These are phyloP conservation scores for Aurelia aurita DNA, from an alignment of 30 jellyfish, hydroid and myxozoan genomes.

Conservation along the genomic window DNA sequence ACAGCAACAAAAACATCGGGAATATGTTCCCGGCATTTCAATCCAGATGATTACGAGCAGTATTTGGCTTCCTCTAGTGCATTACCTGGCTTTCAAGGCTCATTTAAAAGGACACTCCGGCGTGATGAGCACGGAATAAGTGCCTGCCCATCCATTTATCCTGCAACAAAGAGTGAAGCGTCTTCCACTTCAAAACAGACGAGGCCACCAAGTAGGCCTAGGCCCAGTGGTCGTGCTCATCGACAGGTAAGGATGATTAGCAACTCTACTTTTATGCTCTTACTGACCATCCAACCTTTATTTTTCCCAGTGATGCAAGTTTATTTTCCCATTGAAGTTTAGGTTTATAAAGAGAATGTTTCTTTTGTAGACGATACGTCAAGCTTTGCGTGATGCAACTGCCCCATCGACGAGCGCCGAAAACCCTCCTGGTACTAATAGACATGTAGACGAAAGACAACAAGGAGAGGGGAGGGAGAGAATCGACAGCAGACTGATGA, in stretches of 20 bases:
- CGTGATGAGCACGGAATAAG: constrained; percentile 33
- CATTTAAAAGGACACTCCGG: constrained; percentile 4
- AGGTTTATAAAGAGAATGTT: constrained; percentile 4
- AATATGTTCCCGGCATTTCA: background rate
- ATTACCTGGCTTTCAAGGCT: background rate
- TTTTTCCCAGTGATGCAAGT: background rate
- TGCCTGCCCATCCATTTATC: constrained; percentile 8
- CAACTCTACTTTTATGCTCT: background rate
- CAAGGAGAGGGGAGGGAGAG: background rate
- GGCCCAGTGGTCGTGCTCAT: constrained; percentile 16
- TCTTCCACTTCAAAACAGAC: background rate
- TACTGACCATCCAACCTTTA: background rate
- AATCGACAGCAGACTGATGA: background rate
- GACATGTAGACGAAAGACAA: background rate
- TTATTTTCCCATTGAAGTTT: background rate
- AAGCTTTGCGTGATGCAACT: constrained; percentile 12
- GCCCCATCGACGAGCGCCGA: constrained; percentile 12
- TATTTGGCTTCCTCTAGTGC: constrained; percentile 11
- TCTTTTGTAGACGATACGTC: constrained; percentile 6
- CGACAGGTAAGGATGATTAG: background rate
- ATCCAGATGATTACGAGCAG: background rate
- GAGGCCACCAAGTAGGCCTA: constrained; percentile 10
- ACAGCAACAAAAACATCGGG: background rate
- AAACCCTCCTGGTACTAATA: background rate
- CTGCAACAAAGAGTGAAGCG: background rate